Base-by-base conservation (phyloP, 2,888 invertebrate genomes). In the Archips xylosteana region DNA sequence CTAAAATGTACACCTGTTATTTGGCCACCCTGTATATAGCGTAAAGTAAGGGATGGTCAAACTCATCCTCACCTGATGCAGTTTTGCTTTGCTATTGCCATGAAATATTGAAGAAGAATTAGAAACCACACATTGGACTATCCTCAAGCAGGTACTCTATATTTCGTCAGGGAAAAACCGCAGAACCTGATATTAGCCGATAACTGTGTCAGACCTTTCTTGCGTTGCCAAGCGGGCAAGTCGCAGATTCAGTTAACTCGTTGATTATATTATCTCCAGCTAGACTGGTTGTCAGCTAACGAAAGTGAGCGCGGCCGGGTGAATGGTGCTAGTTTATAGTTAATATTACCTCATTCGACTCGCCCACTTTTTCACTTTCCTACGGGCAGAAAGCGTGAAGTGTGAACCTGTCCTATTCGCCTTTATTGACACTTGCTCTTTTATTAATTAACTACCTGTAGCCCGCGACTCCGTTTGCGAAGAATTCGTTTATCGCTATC, bases 301-400 rank as follows among this genome's bases (percentile, higher is more conserved):
- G 93, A 92, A 93, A 93, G 92, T 90, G 91, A 92, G 87, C 81
- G 89, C 83, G 83, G 79, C 83, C 83, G 79, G 82, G 84, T 82
- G 86, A 80, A 80, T 79, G 83, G 76, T 74, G 83, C 86, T 88
- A 87, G 88, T 87, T 85, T 85, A 87, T 83, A 82, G 79, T 81
- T 83, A 82, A 83, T 88, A 85, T 90, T 92, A 92, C 91, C 86
- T 89, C 92, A 92, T 87, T 85, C 80, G 83, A 81, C 84, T 83
- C 83, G 86, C 83, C 85, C 82, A 87, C 85, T 87, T 87, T 90
- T 92, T 92, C 92, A 92, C 93, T 93, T 93, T 93, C 90, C 84
- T 90, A 83, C 82, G 81, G 76, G 83, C 91, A 91, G 92, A 92
- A 93, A 93, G 92, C 92, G 90, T 90, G 83, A 89, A 89, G 80